Conservation (phyloP, 2,113 vertebrate species). For the Barnardius zonarius region DNA sequence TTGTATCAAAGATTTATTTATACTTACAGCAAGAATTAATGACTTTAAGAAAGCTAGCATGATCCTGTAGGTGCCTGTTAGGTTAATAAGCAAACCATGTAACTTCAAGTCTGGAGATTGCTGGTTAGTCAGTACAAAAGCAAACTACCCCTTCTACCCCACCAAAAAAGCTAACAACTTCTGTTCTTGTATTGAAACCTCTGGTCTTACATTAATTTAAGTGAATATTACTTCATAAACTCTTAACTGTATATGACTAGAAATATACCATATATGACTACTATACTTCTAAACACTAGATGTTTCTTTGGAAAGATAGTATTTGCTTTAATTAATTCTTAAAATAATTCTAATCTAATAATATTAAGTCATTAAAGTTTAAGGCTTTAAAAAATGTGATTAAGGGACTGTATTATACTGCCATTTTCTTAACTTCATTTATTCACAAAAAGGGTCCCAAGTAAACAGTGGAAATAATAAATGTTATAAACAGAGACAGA, state of each 20-base stretch:
- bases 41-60: not conserved
- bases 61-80: not conserved
- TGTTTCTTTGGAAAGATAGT: not conserved
- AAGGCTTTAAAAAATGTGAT: not conserved
- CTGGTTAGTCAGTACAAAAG: not conserved
- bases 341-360: not conserved
- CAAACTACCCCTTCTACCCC: not conserved
- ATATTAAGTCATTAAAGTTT: not conserved
- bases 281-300: not conserved
- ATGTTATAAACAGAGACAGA: not conserved
- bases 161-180: not conserved
- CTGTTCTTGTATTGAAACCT: not conserved
- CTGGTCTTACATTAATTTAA: not conserved
- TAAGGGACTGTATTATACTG: not conserved
- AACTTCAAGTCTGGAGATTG: not conserved
- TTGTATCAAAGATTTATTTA: not conserved
- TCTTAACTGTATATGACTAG: not conserved
- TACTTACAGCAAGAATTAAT: not conserved
- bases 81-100: not conserved
- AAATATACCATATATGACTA: not conserved
- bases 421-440: not conserved
- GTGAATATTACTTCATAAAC: not conserved
- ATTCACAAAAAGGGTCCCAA: not conserved
- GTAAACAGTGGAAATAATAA: not conserved
- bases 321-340: not conserved